Evolutionary conservation across 1,140 invertebrate genomes (phyloP).

Genomic region (Heterodera carotae): DNA sequence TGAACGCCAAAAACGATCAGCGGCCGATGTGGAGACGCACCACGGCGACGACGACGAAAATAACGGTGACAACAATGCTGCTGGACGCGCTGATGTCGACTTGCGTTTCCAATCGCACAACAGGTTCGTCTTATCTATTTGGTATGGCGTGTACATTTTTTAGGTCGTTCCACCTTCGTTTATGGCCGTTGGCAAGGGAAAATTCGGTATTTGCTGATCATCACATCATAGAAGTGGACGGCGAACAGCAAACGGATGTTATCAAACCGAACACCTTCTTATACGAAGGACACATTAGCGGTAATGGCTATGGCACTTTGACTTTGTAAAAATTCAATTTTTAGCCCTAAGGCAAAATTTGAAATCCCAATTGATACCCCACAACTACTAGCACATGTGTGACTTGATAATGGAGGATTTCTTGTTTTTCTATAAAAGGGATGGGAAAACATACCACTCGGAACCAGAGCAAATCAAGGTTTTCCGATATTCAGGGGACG

Average conservation of each 20-base stretch:
- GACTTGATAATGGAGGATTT: no score
- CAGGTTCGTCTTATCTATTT: slow-evolving; percentile 59
- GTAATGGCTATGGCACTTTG: slow-evolving; percentile 29
- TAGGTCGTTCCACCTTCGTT: not conserved
- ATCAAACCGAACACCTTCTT: slow-evolving; percentile 58
- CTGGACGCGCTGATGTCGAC: no score
- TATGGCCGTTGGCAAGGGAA: slow-evolving; percentile 51
- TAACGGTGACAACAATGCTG: no score
- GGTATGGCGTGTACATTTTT: not conserved
- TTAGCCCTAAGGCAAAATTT: no score
- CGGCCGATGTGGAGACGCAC: slow-evolving; percentile 61
- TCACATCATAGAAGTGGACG: slow-evolving; percentile 61
- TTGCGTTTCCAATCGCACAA: slow-evolving; percentile 80
- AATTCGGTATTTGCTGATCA: slow-evolving; percentile 52
- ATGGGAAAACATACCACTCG: no score
- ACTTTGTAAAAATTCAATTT: not conserved
- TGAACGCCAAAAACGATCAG: slow-evolving; percentile 74
- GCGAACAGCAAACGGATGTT: slow-evolving; percentile 38
- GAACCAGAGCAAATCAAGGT: no score
- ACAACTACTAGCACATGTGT: no score
- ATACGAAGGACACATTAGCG: slow-evolving; percentile 58
- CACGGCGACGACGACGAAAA: slow-evolving; percentile 68
- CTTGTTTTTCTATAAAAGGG: no score
- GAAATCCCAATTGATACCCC: not conserved
- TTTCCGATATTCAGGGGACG: no score